Percentiles rank a stretch among this genome's conserved stretches.
Conservation (phyloP, 2,797 vertebrate species). For the Poeciliopsis paucimaculata region DNA sequence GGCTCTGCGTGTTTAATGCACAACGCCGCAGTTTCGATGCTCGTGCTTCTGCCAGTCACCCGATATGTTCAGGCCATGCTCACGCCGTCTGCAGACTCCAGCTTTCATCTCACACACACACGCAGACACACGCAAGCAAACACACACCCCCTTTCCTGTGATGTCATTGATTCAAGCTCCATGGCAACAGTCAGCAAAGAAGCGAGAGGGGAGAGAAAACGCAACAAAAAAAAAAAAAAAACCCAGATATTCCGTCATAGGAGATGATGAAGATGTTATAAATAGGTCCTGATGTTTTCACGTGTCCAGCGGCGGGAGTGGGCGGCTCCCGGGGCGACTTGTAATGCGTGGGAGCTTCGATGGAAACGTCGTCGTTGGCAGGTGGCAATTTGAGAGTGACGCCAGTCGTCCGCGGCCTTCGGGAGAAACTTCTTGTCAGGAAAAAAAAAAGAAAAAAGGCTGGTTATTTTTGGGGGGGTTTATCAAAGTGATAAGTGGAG, state of each 20-base stretch:
- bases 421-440: conserved; percentile 26
- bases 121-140: conserved; percentile 5
- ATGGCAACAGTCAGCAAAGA: conserved; percentile 79
- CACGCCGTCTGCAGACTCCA: conserved; percentile 51
- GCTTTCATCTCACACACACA: conserved; percentile 58
- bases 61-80: conserved; percentile 44
- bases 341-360: conserved; percentile 9
- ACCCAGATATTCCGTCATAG: conserved; percentile 66
- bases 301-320: conserved; percentile 40
- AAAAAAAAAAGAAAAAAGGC: conserved; percentile 9
- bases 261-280: conserved; percentile 70
- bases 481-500: conserved; percentile 24
- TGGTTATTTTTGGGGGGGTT: conserved; percentile 23
- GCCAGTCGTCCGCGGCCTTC: conserved; percentile 7
- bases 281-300: conserved; percentile 76
- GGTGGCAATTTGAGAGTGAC: conserved; percentile 43
- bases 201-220: conserved; percentile 12
- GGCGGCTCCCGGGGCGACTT: conserved; percentile 2
- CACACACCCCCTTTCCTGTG: conserved; percentile 49
- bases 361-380: conserved; percentile 42
- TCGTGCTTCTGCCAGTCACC: conserved; percentile 49
- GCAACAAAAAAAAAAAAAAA: not conserved
- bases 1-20: conserved; percentile 2
- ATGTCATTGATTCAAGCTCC: conserved; percentile 80
- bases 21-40: conserved; percentile 23